Conservation (phyloP, 2,888 invertebrate genomes). For the Morinoia aosen region DNA sequence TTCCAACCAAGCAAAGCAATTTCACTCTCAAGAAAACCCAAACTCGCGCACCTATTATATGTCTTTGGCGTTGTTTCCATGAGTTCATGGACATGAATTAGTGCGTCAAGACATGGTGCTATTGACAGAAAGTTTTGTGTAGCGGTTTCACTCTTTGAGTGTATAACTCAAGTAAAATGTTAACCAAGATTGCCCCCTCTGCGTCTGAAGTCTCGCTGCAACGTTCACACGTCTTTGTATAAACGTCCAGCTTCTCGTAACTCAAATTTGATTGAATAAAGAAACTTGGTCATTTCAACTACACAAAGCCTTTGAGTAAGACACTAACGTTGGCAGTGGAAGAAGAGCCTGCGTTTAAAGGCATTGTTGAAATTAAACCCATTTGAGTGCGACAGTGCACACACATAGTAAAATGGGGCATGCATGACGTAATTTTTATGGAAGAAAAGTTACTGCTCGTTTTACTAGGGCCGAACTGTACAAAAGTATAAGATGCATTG, state of each 20-base stretch:
- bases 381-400: too few species aligned
- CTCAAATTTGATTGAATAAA: not conserved
- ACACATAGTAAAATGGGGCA: too few species aligned
- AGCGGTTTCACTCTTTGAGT: not conserved
- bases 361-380: too few species aligned
- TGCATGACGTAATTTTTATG: too few species aligned
- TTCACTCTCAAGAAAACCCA: not conserved
- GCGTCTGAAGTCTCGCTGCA: not conserved
- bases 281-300: constrained; percentile 17
- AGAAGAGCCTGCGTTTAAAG: not conserved
- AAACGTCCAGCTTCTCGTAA: not conserved
- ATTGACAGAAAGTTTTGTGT: not conserved
- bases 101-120: not conserved
- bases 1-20: too few species aligned
- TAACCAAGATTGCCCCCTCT: not conserved
- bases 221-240: not conserved
- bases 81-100: not conserved
- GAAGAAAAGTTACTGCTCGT: too few species aligned
- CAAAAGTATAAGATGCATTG: too few species aligned
- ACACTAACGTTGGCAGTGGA: not conserved
- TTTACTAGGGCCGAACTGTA: too few species aligned
- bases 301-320: not conserved
- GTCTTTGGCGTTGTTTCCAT: not conserved
- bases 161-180: not conserved
- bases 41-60: not conserved